A percentile compares a stretch with the other conserved stretches of the same genome.
Evolutionary conservation across 2,888 invertebrate species (phyloP).

Genomic region (Meghimatium bilineatum): DNA sequence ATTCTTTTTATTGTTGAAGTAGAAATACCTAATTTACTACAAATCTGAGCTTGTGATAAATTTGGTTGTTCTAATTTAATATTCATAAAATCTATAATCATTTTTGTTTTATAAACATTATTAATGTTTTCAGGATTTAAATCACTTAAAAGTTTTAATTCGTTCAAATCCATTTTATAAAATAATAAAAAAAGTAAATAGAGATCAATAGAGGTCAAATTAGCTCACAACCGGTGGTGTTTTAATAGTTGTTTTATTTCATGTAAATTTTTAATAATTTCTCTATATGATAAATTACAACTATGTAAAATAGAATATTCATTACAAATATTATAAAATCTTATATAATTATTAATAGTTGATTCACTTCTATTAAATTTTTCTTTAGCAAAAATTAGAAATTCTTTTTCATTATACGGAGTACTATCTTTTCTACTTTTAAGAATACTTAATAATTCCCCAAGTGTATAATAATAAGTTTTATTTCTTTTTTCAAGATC

Average conservation of each 20-base stretch:
- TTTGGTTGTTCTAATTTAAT: too few species aligned
- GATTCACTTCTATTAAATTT: slow-evolving; percentile 24
- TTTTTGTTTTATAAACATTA: too few species aligned
- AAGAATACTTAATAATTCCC: slow-evolving; percentile 23
- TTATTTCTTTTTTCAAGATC: slow-evolving; percentile 28
- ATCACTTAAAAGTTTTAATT: too few species aligned
- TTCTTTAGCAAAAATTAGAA: slow-evolving; percentile 20
- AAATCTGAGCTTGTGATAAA: too few species aligned
- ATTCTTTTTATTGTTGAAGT: too few species aligned
- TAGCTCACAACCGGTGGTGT: neutral
- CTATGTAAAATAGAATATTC: neutral
- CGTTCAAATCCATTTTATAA: neutral
- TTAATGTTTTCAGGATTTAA: too few species aligned
- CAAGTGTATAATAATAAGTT: slow-evolving; percentile 21
- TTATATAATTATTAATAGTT: slow-evolving; percentile 17
- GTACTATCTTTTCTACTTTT: neutral
- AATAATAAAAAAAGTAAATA: neutral
- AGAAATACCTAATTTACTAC: too few species aligned
- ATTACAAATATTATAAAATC: slow-evolving; percentile 15
- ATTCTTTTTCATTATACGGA: neutral
- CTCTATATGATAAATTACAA: slow-evolving; percentile 24
- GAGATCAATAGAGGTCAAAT: neutral
- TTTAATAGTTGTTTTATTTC: slow-evolving; percentile 5
- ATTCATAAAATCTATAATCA: too few species aligned
- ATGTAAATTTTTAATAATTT: slow-evolving; percentile 10